Evolutionary conservation across 2,888 invertebrate genomes (phyloP).

Genomic region (Cordilura impudica): DNA sequence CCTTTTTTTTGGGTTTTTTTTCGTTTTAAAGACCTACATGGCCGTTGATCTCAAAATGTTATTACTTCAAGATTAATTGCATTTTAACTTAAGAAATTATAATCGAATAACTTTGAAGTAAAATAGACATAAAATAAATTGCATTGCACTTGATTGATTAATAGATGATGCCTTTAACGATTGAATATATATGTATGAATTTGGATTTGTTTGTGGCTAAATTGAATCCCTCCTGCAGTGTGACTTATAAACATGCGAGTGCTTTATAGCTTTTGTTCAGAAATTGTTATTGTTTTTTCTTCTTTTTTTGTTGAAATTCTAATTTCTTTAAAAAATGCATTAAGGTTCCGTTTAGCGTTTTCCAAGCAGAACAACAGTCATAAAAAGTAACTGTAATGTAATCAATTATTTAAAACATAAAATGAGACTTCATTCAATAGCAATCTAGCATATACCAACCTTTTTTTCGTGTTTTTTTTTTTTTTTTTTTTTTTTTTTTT

Average conservation of each 20-base stretch:
- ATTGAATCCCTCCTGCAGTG: slow-evolving; percentile 53
- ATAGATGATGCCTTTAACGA: slow-evolving; percentile 61
- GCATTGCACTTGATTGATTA: slow-evolving; percentile 62
- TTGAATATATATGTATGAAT: slow-evolving; percentile 41
- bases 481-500: slow-evolving; percentile 37
- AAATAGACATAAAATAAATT: slow-evolving; percentile 61
- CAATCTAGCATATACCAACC: slow-evolving; percentile 26
- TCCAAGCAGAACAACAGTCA: slow-evolving; percentile 28
- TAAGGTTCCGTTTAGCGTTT: slow-evolving; percentile 48
- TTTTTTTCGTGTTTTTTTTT: slow-evolving; percentile 31
- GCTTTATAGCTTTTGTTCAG: background rate
- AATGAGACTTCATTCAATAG: slow-evolving; percentile 46
- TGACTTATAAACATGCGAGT: slow-evolving; percentile 50
- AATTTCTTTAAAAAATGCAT: slow-evolving; percentile 42
- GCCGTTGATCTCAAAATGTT: slow-evolving; percentile 44
- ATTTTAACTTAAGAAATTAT: slow-evolving; percentile 61
- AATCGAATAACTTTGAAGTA: slow-evolving; percentile 57
- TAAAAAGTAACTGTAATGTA: slow-evolving; percentile 61
- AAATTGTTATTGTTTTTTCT: slow-evolving; percentile 1
- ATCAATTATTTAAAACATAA: slow-evolving; percentile 58
- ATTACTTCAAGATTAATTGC: slow-evolving; percentile 60
- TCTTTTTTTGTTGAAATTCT: slow-evolving; percentile 40
- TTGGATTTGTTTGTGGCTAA: background rate
- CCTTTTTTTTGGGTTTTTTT: background rate
- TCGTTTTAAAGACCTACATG: slow-evolving; percentile 32